Percentiles rank a stretch among this genome's conserved stretches.
These are phyloP conservation scores for Crypturellus undulatus DNA, from an alignment of 2,113 vertebrate genomes.

Conservation along the genomic window DNA sequence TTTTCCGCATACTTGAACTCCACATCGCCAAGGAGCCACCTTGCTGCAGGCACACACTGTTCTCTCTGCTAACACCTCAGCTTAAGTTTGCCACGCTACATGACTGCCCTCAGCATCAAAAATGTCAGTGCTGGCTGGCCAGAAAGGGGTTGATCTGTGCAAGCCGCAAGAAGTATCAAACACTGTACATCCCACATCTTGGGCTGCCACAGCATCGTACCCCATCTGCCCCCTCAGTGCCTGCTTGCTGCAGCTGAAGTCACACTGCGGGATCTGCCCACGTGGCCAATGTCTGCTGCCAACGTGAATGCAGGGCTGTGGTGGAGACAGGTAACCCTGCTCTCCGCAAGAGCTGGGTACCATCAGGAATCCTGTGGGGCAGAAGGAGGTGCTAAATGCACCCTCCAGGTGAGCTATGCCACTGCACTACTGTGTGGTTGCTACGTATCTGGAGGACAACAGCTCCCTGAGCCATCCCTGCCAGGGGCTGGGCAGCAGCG, in stretches of 20 bases:
- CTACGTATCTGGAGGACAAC: background rate
- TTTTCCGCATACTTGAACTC: background rate
- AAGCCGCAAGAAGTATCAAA: background rate
- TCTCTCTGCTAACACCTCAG: background rate
- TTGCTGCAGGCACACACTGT: fast-evolving
- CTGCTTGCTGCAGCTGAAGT: fast-evolving
- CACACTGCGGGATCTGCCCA: background rate
- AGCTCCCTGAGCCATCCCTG: background rate
- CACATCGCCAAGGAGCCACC: background rate
- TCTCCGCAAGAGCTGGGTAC: background rate
- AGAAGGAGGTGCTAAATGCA: background rate
- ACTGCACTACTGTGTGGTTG: background rate
- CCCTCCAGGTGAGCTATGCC: background rate
- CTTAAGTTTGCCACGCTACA: fast-evolving
- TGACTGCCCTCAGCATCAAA: fast-evolving
- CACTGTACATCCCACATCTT: background rate
- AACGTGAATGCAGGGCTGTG: fast-evolving
- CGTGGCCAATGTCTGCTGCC: too few species aligned
- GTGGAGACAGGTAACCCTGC: background rate
- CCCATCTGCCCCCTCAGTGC: fast-evolving
- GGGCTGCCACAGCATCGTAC: background rate
- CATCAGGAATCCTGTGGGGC: background rate
- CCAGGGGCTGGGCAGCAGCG: background rate
- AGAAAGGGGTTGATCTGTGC: fast-evolving
- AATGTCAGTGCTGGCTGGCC: background rate